Evolutionary conservation across 2,888 invertebrate genomes (phyloP).

Genomic region (Brenthis hecate): DNA sequence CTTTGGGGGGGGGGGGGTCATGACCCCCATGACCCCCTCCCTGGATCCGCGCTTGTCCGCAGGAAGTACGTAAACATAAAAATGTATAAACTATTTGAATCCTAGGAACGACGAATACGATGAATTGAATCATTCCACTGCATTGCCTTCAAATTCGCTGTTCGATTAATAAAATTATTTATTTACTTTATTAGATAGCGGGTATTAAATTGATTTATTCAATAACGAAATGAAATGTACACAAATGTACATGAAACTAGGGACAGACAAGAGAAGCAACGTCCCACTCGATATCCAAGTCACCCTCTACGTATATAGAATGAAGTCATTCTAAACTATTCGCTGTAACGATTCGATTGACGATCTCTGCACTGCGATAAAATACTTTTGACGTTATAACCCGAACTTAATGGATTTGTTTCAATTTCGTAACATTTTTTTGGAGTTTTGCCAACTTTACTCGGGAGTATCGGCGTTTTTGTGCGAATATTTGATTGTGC

Average conservation of each 20-base stretch:
- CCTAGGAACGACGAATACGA: background rate
- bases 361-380: constrained; percentile 52
- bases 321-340: constrained; percentile 79
- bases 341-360: constrained; percentile 72
- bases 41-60: no score
- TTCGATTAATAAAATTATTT: constrained; percentile 15
- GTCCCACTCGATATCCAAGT: constrained; percentile 58
- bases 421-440: constrained; percentile 40
- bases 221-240: constrained; percentile 56
- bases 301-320: constrained; percentile 73
- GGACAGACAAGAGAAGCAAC: constrained; percentile 50
- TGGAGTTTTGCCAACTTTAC: constrained; percentile 41
- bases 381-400: constrained; percentile 43
- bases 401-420: constrained; percentile 43
- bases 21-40: no score
- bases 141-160: constrained; percentile 20
- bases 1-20: no score
- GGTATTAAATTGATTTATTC: constrained; percentile 55
- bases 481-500: constrained; percentile 35
- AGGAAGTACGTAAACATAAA: no score
- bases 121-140: constrained; percentile 16
- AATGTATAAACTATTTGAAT: background rate
- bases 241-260: constrained; percentile 59
- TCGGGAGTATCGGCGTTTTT: constrained; percentile 39
- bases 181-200: constrained; percentile 19